phyloP scores from a whole-genome alignment of 2,888 invertebrate genomes.

The Spilarctia lutea region DNA sequence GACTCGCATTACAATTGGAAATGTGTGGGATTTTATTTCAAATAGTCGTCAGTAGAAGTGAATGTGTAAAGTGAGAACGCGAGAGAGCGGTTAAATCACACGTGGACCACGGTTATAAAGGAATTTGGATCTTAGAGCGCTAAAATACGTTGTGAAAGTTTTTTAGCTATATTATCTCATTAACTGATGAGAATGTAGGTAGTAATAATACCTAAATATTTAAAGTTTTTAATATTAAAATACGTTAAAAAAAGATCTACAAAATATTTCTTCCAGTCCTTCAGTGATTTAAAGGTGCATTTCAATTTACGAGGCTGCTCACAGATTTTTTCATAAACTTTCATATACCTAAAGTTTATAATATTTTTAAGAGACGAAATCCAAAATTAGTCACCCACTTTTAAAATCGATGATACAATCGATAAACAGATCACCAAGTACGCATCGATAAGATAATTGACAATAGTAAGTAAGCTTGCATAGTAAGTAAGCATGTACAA shows the following conservation, averaged over 20 bases:
- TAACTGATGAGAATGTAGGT: background rate
- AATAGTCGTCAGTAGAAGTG: constrained; percentile 51
- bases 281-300: too few species aligned
- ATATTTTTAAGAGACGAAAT: background rate
- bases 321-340: background rate
- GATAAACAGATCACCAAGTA: background rate
- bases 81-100: background rate
- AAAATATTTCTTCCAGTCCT: too few species aligned
- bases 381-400: background rate
- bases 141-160: background rate
- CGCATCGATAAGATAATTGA: background rate
- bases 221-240: too few species aligned
- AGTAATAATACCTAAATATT: too few species aligned
- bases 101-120: background rate
- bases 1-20: constrained; percentile 56
- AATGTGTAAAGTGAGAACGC: constrained; percentile 24
- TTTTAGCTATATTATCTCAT: background rate
- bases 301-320: too few species aligned
- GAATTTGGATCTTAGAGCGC: background rate
- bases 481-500: background rate
- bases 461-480: background rate
- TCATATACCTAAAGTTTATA: background rate
- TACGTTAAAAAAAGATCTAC: too few species aligned
- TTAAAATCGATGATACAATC: background rate
- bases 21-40: constrained; percentile 59